These are phyloP conservation scores for Scomber colias DNA, from an alignment of 2,113 vertebrate species.

Conservation along the genomic window DNA sequence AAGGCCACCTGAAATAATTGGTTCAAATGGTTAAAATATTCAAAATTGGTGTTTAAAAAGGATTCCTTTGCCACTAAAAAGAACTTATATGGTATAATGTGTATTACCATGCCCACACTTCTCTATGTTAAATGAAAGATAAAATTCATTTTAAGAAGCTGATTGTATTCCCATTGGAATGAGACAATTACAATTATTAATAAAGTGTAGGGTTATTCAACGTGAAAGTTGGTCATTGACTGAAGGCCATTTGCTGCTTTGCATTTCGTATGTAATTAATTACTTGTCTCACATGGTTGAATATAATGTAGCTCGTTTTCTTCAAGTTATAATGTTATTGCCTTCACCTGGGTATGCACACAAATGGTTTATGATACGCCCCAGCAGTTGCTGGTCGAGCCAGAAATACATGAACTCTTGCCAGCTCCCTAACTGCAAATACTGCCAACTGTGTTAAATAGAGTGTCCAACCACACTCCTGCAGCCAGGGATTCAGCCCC, in stretches of 20 bases:
- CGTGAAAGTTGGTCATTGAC: background rate
- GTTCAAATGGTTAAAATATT: too few relatives aligned
- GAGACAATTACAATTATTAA: background rate
- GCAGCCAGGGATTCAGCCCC: background rate
- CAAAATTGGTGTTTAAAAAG: too few relatives aligned
- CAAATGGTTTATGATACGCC: conserved; percentile 17
- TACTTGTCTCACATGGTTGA: background rate
- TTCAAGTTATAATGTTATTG: background rate
- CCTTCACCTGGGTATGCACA: background rate
- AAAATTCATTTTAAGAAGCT: too few relatives aligned
- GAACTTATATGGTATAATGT: too few relatives aligned
- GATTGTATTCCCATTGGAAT: background rate
- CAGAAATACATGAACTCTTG: conserved; percentile 7
- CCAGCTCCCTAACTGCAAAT: background rate
- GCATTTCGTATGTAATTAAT: too few relatives aligned
- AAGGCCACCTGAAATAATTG: background rate
- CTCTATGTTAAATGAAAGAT: too few relatives aligned
- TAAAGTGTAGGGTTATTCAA: too few relatives aligned
- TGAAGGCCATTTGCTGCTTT: background rate
- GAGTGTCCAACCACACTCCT: background rate
- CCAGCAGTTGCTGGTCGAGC: conserved; percentile 6
- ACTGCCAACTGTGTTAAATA: conserved; percentile 9
- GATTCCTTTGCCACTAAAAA: too few relatives aligned
- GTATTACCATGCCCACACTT: too few relatives aligned
- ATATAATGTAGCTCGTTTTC: background rate